Percentiles rank a stretch among this genome's conserved stretches.
Evolutionary conservation across 2,113 vertebrate species (phyloP).

Genomic region (Aramus guarauna): DNA sequence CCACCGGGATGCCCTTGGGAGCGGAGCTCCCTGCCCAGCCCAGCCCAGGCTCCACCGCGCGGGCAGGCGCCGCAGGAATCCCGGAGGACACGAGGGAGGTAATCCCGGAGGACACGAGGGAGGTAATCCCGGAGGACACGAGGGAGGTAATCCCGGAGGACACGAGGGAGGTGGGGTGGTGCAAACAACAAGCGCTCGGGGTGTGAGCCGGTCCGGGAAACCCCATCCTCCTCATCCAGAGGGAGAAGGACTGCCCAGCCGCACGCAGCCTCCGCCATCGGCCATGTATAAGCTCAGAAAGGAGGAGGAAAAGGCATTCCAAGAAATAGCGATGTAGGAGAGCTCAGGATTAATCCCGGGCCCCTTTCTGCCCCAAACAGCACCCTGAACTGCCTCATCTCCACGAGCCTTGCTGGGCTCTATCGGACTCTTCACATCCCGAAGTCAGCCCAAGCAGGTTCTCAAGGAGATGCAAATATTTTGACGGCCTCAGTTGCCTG

Average conservation of each 20-base stretch:
- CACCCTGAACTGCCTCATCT: not conserved
- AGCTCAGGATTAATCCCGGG: not conserved
- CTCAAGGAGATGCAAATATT: not conserved
- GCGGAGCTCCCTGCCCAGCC: not conserved
- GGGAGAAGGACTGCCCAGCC: fast-evolving
- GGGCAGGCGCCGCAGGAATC: fast-evolving
- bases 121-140: not conserved
- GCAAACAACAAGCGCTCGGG: no score
- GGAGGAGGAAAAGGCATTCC: not conserved
- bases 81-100: not conserved
- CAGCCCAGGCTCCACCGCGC: not conserved
- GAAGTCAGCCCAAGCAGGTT: not conserved
- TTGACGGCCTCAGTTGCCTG: not conserved
- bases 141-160: not conserved
- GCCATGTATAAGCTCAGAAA: not conserved
- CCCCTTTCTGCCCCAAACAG: not conserved
- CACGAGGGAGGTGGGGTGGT: not conserved
- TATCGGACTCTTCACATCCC: fast-evolving
- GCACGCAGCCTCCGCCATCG: not conserved
- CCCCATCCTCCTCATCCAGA: fast-evolving
- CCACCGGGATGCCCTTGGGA: not conserved
- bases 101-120: not conserved
- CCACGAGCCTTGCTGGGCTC: fast-evolving
- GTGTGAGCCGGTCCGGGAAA: fast-evolving
- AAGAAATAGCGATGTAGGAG: fast-evolving